Evolutionary conservation across 2,797 vertebrate species (phyloP), one percentile per base, ranked within the genome.

Genomic region (Gymnothorax javanicus): DNA sequence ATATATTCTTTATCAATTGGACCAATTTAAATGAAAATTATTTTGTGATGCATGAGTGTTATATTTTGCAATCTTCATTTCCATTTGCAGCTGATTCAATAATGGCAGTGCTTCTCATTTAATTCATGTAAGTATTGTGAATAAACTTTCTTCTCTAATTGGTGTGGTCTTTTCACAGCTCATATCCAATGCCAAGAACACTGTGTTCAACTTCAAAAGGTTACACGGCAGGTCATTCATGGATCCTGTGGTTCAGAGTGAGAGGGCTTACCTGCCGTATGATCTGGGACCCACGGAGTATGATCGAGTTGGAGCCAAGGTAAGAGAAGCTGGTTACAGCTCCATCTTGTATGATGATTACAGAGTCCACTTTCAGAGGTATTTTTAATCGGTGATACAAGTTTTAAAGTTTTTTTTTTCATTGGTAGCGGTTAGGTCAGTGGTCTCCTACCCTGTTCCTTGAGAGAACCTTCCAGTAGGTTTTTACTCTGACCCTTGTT

Each of bases 121-220:
- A 69, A 69, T 69, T 11, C 25, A 43, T 33, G 17, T 33, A 75
- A 27, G 71, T 13, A 33, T 75, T 75, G 33, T 20, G 17, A 52
- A 9, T 2, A 81, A 20, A 4, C 20, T n/a, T 83, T 43, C 50
- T 83, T 86, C 27, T 43, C 52, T 15, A 33, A 54, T 75, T 2
- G 64, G 1, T 82, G 79, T 50, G 87, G 88, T 67, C 67, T 67
- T 50, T 88, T 91, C 90, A 1, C 90, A 96, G 96, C 94, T 96
- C 92, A 94, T 96, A 87, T 96, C 95, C 91, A 96, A 97, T 91
- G 94, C 95, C 15, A 94, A 94, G 87, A 96, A 96, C 89, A 96
- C 96, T 0, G 94, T 96, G 43, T 96, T 91, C 85, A 93, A 94
- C 91, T 97, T 96, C 91, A 97, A 97, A 93, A 94, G 94, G 87